Conservation (phyloP, 2,888 invertebrate species). For the Drosophila incognita region DNA sequence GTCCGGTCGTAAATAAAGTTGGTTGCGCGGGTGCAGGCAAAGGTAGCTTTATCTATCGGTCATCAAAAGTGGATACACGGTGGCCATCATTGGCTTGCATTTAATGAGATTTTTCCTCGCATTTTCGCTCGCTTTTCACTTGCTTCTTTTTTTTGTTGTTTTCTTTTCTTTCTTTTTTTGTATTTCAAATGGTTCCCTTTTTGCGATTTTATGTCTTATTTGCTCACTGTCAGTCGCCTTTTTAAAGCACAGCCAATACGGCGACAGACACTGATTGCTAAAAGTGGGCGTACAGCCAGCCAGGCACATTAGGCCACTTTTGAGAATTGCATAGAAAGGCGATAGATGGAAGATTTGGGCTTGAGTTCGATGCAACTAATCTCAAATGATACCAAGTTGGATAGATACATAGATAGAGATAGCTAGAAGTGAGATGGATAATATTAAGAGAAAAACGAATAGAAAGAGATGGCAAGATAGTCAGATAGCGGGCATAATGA, state of each 20-base stretch:
- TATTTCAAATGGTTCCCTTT: background rate
- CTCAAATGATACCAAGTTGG: background rate
- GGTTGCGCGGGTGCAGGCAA: constrained; percentile 3
- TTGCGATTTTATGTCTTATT: constrained; percentile 1
- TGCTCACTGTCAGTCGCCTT: constrained; percentile 35
- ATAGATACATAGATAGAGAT: background rate
- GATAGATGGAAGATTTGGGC: background rate
- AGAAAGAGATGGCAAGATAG: background rate
- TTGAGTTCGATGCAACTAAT: background rate
- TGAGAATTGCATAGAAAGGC: constrained; percentile 34
- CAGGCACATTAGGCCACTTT: background rate
- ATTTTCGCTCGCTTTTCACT: constrained; percentile 14
- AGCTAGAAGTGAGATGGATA: background rate
- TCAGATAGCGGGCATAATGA: background rate
- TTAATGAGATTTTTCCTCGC: constrained; percentile 70
- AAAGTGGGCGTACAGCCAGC: background rate
- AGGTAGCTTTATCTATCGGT: constrained; percentile 67
- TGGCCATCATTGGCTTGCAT: constrained; percentile 75
- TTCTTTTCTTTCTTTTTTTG: background rate
- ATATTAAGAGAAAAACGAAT: background rate
- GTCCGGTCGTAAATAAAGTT: constrained; percentile 69
- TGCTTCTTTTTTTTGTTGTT: background rate
- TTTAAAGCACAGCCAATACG: constrained; percentile 45
- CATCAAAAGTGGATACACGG: constrained; percentile 57
- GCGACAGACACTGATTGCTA: background rate